Base-by-base conservation (phyloP, 1,140 invertebrate genomes). In the Conus ventricosus region DNA sequence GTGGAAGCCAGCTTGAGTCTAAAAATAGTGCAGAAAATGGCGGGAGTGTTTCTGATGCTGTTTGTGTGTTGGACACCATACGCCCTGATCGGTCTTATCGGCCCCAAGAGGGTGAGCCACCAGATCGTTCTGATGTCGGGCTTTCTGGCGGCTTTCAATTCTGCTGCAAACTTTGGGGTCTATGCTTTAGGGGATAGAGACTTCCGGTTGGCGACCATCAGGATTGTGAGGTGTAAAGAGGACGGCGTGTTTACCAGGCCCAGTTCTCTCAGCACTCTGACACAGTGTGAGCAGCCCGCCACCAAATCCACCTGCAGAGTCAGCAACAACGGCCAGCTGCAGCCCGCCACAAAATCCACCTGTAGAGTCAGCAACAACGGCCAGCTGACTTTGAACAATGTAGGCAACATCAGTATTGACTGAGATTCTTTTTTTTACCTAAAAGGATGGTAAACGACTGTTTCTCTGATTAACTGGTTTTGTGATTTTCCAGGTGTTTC, bases 21-120 rank as follows among this genome's bases (percentile, higher is more conserved):
- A 10, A 84, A 67, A 63, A 39, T 39, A 11, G 82, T 84, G n/a
- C 23, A 84, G 55, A n/a, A 27, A 67, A 84, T 84, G 82, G 82
- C 82, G 23, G 82, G 82, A 25, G 82, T 84, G 55, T 84, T 84
- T 25, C n/a, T 84, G n/a, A 63, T 84, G 25, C 82, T 84, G 55
- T 84, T 84, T 55, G 54, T 63, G 20, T 84, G 82, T 23, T 84
- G 82, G 82, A 27, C 55, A 23, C 82, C 82, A 0, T 84, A 63
- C 55, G n/a, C 39, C n/a, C 55, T 84, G 23, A 63, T 84, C 7
- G 82, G 82, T 25, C 57, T 84, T 5, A 84, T 84, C 82, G 82
- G 82, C 11, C 82, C 82, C 13, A 84, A 25, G 82, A 63, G 53
- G 5, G 82, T 84, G 2, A 63, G 23, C 23, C 25, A 25, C n/a